Evolutionary conservation across 2,797 vertebrate genomes (phyloP).

Genomic region (Somateria mollissima): DNA sequence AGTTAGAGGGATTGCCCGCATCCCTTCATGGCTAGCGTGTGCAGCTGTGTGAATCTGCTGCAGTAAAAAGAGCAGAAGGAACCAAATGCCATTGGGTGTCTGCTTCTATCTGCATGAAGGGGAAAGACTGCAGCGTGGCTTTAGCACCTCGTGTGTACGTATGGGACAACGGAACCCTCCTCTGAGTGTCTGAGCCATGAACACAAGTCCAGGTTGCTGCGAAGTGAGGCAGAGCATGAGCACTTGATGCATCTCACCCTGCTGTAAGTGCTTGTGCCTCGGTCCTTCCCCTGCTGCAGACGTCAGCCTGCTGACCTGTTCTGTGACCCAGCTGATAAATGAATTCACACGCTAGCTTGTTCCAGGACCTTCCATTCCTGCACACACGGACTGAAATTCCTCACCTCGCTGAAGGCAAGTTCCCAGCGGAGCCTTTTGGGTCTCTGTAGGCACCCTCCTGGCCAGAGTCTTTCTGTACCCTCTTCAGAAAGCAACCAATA

Average conservation of each 20-base stretch:
- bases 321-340: background rate
- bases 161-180: background rate
- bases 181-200: background rate
- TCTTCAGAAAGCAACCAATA: background rate
- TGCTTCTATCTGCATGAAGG: background rate
- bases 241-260: rapidly evolving
- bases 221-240: background rate
- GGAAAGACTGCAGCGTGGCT: too few relatives aligned
- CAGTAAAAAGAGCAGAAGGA: background rate
- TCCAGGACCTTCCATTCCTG: background rate
- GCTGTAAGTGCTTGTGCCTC: background rate
- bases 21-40: background rate
- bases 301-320: background rate
- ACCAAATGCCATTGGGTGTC: background rate
- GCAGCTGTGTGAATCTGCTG: background rate
- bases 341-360: background rate
- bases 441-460: background rate
- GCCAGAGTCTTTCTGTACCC: background rate
- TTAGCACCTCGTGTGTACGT: background rate
- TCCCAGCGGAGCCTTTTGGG: background rate
- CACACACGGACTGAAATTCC: background rate
- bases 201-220: background rate
- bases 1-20: background rate
- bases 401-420: background rate
- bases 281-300: background rate